Conservation (phyloP, 2,888 invertebrate species). For the Leptinotarsa peninsularis region DNA sequence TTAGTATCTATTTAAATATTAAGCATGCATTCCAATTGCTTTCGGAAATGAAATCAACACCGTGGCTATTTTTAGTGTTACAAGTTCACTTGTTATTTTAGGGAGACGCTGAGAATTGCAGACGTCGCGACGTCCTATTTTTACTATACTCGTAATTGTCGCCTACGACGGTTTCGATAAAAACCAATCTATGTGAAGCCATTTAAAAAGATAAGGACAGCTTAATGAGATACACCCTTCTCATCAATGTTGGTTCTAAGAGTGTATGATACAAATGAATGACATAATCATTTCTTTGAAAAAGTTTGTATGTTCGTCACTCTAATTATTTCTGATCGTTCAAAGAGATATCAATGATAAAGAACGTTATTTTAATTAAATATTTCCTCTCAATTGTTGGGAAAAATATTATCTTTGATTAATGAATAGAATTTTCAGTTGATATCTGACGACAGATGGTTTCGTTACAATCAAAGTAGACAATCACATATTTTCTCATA, state of each 20-base stretch:
- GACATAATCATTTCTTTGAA: neutral
- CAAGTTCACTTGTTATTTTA: slow-evolving; percentile 5
- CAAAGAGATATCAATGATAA: no score
- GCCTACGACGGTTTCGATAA: slow-evolving; percentile 1
- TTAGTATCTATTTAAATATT: no score
- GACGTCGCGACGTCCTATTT: slow-evolving; percentile 14
- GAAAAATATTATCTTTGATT: no score
- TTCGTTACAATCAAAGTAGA: neutral
- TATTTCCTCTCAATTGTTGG: no score
- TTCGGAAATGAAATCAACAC: slow-evolving; percentile 17
- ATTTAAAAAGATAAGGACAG: neutral
- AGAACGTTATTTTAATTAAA: no score
- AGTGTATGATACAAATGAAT: no score
- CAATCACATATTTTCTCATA: neutral
- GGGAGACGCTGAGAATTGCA: slow-evolving; percentile 3
- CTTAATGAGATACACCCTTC: neutral
- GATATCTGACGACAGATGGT: neutral
- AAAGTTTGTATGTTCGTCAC: neutral
- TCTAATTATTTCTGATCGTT: no score
- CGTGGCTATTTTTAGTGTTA: neutral
- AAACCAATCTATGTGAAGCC: neutral
- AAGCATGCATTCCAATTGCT: neutral
- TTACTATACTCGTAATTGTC: neutral
- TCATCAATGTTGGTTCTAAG: neutral
- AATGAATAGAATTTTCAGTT: neutral